A percentile compares a stretch with the other conserved stretches of the same genome.
phyloP scores from a whole-genome alignment of 2,113 vertebrate genomes.

The Sphyrna mokarran region DNA sequence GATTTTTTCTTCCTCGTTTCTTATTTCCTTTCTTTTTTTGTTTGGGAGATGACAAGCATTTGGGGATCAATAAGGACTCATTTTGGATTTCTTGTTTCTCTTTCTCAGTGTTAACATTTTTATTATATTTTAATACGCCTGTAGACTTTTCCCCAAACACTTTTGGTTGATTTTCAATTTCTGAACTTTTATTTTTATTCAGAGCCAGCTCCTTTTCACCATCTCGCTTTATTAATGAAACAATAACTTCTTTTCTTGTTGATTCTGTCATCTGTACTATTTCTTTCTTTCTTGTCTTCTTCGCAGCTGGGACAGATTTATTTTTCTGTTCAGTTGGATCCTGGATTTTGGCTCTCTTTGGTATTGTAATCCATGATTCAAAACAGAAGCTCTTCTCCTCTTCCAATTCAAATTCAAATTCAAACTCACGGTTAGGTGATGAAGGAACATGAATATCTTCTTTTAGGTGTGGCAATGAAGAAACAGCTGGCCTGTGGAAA shows the following conservation, averaged over 20 bases:
- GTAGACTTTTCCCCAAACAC: not conserved
- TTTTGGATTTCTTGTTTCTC: not conserved
- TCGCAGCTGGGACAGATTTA: not conserved
- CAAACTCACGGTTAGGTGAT: not conserved
- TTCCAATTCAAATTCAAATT: not conserved
- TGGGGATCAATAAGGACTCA: not conserved
- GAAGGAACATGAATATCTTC: not conserved
- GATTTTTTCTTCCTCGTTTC: not conserved
- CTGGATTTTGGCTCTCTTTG: conserved; percentile 1
- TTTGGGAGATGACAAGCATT: not conserved
- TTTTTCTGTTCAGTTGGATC: not conserved
- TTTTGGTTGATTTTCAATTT: conserved; percentile 12
- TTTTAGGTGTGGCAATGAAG: not conserved
- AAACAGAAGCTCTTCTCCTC: conserved; percentile 27
- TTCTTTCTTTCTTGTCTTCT: not conserved
- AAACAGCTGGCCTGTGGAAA: conserved; percentile 3
- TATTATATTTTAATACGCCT: not conserved
- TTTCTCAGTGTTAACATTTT: not conserved
- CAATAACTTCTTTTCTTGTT: not conserved
- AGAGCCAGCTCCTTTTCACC: not conserved
- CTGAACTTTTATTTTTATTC: not conserved
- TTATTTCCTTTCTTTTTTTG: not conserved
- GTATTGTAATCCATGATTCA: conserved; percentile 5
- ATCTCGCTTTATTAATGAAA: not conserved
- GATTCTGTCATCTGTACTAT: not conserved